These are phyloP conservation scores for Silurus asotus DNA, from an alignment of 2,113 vertebrate species.

Conservation along the genomic window DNA sequence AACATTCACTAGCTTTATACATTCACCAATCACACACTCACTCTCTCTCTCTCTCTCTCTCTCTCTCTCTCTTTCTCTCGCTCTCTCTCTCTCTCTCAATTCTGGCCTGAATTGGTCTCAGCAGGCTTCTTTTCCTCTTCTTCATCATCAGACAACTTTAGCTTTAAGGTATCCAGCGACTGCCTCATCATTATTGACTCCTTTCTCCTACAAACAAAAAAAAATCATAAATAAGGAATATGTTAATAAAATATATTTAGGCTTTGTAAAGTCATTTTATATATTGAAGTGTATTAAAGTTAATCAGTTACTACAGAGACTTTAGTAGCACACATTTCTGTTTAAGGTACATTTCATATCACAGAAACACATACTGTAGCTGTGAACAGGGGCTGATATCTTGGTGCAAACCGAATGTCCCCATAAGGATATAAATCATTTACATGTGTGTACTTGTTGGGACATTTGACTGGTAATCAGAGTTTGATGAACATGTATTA, in stretches of 20 bases:
- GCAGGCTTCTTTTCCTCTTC: constrained; percentile 25
- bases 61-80: too few species aligned
- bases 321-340: background rate
- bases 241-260: background rate
- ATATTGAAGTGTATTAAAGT: background rate
- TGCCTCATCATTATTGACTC: constrained; percentile 68
- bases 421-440: background rate
- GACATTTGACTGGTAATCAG: background rate
- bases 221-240: background rate
- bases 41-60: too few species aligned
- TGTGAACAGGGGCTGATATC: background rate
- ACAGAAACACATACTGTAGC: background rate
- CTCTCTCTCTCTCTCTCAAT: background rate
- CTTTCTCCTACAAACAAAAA: constrained; percentile 62
- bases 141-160: constrained; percentile 69
- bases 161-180: constrained; percentile 67
- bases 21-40: background rate
- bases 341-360: background rate
- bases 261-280: background rate
- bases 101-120: constrained; percentile 8
- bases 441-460: background rate
- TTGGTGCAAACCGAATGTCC: background rate
- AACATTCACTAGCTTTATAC: constrained; percentile 12
- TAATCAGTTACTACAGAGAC: background rate
- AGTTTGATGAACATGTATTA: background rate